Percentiles rank a stretch among this genome's conserved stretches.
phyloP scores from a whole-genome alignment of 2,797 vertebrate species.

The Arctocebus calabarensis region DNA sequence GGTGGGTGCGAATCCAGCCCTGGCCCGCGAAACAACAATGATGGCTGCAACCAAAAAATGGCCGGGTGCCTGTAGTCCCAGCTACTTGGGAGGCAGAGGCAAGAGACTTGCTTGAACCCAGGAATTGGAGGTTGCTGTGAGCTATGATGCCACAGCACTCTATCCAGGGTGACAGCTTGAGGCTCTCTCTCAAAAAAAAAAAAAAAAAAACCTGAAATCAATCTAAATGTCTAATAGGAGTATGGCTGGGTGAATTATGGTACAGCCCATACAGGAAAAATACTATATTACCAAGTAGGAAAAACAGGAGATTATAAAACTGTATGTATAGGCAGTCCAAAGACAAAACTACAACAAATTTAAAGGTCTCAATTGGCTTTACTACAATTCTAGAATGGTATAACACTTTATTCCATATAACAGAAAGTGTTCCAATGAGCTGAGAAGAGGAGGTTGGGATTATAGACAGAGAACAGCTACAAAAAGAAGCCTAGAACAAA shows the following conservation, averaged over 20 bases:
- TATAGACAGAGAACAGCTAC: background rate
- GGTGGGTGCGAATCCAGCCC: too few species aligned
- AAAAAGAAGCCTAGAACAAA: background rate
- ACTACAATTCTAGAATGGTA: background rate
- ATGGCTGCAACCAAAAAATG: too few species aligned
- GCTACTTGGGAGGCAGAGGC: too few species aligned
- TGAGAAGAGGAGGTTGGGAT: background rate
- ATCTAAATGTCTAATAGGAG: conserved; percentile 8
- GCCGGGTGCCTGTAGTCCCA: too few species aligned
- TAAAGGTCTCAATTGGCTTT: background rate
- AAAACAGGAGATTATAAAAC: background rate
- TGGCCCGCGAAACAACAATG: too few species aligned
- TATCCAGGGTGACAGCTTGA: too few species aligned
- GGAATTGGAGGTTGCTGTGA: too few species aligned
- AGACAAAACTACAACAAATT: background rate
- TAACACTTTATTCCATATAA: background rate
- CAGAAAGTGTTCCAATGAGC: background rate
- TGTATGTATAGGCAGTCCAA: background rate
- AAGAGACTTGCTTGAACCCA: too few species aligned
- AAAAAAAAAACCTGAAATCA: background rate
- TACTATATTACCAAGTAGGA: background rate
- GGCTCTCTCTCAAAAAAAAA: too few species aligned
- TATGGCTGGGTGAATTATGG: background rate
- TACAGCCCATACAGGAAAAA: background rate
- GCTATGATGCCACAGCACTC: too few species aligned